These are phyloP conservation scores for Andrena haemorrhoa DNA, from an alignment of 2,888 invertebrate genomes.

Conservation along the genomic window DNA sequence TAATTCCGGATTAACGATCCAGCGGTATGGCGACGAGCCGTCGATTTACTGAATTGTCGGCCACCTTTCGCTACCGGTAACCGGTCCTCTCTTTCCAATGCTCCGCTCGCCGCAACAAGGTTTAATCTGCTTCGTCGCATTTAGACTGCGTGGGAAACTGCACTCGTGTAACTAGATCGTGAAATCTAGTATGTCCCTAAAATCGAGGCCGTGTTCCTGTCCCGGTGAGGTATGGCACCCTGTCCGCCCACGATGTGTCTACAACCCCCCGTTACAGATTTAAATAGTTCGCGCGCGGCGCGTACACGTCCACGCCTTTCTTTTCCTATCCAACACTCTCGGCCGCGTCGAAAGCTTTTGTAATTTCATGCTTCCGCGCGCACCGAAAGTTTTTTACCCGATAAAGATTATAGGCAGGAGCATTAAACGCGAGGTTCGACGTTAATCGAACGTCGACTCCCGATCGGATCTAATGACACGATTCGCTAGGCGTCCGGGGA, in stretches of 20 bases:
- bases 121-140: constrained; percentile 78
- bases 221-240: constrained; percentile 69
- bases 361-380: constrained; percentile 65
- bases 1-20: constrained; percentile 13
- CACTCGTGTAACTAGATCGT: constrained; percentile 75
- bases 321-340: constrained; percentile 3
- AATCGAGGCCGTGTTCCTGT: constrained; percentile 76
- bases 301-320: constrained; percentile 40
- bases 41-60: constrained; percentile 62
- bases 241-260: constrained; percentile 71
- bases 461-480: constrained; percentile 34
- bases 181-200: constrained; percentile 75
- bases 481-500: constrained; percentile 7
- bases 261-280: constrained; percentile 71
- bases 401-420: constrained; percentile 48
- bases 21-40: background rate
- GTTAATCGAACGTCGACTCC: constrained; percentile 47
- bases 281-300: constrained; percentile 67
- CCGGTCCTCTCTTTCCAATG: constrained; percentile 64
- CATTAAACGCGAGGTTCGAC: constrained; percentile 30
- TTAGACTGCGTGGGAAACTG: constrained; percentile 76
- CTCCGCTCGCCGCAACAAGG: constrained; percentile 72
- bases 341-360: constrained; percentile 40
- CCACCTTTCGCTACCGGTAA: constrained; percentile 62
- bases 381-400: constrained; percentile 28